These are phyloP conservation scores for Calcarius lapponicus DNA, from an alignment of 2,797 vertebrate species.

Conservation along the genomic window DNA sequence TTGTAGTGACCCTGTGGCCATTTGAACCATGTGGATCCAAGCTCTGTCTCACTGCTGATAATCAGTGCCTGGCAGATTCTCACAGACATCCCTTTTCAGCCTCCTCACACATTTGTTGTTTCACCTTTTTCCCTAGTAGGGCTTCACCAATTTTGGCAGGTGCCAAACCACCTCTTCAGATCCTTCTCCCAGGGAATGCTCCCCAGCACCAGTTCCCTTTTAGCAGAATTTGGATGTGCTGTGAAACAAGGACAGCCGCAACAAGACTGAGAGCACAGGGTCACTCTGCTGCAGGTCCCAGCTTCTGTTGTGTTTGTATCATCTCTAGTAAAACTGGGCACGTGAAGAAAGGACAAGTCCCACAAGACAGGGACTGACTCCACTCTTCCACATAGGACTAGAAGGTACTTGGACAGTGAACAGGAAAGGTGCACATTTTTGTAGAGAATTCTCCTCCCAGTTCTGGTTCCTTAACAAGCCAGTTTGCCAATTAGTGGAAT, in stretches of 20 bases:
- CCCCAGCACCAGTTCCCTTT: background rate
- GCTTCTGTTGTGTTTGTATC: background rate
- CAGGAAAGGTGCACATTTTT: background rate
- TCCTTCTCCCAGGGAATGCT: background rate
- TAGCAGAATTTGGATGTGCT: background rate
- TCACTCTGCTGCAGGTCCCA: no score
- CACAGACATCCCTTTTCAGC: background rate
- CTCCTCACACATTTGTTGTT: background rate
- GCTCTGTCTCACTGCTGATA: background rate
- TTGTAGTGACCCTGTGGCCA: background rate
- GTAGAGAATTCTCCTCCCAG: background rate
- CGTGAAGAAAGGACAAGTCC: background rate
- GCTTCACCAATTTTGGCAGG: background rate
- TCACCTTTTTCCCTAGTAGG: background rate
- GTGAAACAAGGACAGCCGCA: background rate
- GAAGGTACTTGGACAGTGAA: background rate
- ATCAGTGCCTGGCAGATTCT: background rate
- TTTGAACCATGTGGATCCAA: background rate
- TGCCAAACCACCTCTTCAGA: background rate
- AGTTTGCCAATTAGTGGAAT: background rate
- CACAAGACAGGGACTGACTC: background rate
- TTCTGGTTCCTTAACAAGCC: background rate
- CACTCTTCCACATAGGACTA: background rate
- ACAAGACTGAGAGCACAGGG: background rate
- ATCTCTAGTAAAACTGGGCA: background rate